These are phyloP conservation scores for Drosophila fungiperda DNA, from an alignment of 2,888 invertebrate species.

Conservation along the genomic window DNA sequence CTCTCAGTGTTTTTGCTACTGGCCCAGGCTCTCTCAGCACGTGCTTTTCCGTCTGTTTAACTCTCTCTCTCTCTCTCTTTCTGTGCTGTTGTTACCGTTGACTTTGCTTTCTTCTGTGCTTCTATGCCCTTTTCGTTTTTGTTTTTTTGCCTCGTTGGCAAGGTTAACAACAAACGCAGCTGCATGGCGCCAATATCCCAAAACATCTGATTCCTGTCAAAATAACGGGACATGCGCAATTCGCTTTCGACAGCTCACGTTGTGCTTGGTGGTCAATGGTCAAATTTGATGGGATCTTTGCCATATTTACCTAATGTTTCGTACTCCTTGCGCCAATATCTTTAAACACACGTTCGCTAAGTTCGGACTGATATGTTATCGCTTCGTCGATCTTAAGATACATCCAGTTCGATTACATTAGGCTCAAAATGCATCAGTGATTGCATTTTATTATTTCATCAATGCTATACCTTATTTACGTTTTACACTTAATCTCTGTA, in stretches of 20 bases:
- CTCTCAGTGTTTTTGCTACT: conserved; percentile 33
- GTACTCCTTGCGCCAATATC: background rate
- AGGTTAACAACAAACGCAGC: conserved; percentile 71
- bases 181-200: conserved; percentile 67
- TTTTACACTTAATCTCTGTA: background rate
- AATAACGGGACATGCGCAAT: conserved; percentile 67
- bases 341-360: background rate
- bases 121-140: conserved; percentile 56
- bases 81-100: conserved; percentile 32
- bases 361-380: background rate
- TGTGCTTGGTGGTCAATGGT: conserved; percentile 21
- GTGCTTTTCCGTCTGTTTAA: conserved; percentile 13
- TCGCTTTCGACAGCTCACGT: conserved; percentile 14
- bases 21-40: conserved; percentile 38
- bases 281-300: conserved; percentile 5
- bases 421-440: background rate
- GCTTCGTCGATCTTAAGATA: background rate
- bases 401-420: background rate
- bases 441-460: background rate
- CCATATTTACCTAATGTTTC: background rate
- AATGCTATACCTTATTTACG: background rate
- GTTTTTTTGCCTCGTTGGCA: conserved; percentile 73
- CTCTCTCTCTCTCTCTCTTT: conserved; percentile 19
- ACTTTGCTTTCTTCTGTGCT: conserved; percentile 8
- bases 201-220: conserved; percentile 80